These are phyloP conservation scores for Xerus inauris DNA, from an alignment of 2,113 vertebrate genomes.

Conservation along the genomic window DNA sequence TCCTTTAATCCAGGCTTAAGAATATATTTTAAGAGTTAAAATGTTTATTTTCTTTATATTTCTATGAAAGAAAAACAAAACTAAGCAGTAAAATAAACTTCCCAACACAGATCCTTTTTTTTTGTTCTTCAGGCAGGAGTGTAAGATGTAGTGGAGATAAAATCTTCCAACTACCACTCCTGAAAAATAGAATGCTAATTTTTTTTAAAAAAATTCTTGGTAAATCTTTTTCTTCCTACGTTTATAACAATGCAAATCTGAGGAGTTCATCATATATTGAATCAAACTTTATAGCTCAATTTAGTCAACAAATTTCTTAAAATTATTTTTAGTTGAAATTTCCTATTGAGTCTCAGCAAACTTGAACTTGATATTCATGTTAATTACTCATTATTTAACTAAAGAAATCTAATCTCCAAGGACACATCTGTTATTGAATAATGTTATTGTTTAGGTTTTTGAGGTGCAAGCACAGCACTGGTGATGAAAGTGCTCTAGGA, in stretches of 20 bases:
- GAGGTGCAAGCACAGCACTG: background rate
- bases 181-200: background rate
- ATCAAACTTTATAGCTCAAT: background rate
- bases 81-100: slow-evolving; percentile 22
- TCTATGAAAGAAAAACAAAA: background rate
- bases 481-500: background rate
- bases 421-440: background rate
- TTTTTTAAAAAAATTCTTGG: background rate
- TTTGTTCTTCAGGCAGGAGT: background rate
- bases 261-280: background rate
- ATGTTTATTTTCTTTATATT: slow-evolving; percentile 25
- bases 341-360: background rate
- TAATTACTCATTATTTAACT: background rate
- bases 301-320: slow-evolving; percentile 4
- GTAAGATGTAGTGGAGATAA: background rate
- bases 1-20: background rate
- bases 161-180: background rate
- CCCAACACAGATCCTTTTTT: background rate
- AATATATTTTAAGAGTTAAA: slow-evolving; percentile 38
- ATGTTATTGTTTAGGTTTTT: slow-evolving; percentile 8
- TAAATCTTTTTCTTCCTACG: background rate
- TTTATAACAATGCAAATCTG: background rate
- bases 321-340: slow-evolving; percentile 53
- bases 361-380: slow-evolving; percentile 23
- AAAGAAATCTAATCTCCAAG: background rate